Evolutionary conservation across 2,888 invertebrate species (phyloP).

Genomic region (Hirtodrosophila confusa): DNA sequence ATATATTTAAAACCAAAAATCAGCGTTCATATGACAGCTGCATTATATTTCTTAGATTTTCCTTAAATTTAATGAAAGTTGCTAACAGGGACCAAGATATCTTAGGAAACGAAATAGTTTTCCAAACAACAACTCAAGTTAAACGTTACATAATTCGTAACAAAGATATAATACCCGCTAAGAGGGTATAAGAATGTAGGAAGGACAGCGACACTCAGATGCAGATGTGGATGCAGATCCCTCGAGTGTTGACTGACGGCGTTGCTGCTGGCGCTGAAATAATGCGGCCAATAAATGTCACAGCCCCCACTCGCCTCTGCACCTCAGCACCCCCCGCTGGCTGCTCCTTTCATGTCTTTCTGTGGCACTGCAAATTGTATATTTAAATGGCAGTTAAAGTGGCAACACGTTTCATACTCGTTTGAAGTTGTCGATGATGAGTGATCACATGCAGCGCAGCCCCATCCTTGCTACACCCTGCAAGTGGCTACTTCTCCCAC

Average conservation of each 20-base stretch:
- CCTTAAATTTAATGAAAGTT: too few species aligned
- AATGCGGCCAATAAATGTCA: slow-evolving; percentile 79
- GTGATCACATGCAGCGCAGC: slow-evolving; percentile 54
- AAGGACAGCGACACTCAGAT: slow-evolving; percentile 21
- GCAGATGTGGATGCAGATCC: slow-evolving; percentile 41
- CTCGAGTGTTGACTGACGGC: slow-evolving; percentile 71
- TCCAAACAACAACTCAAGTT: too few species aligned
- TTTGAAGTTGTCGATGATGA: slow-evolving; percentile 69
- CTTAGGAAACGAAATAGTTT: too few species aligned
- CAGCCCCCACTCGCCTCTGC: slow-evolving; percentile 12
- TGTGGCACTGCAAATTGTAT: slow-evolving; percentile 63
- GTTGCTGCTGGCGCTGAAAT: slow-evolving; percentile 69
- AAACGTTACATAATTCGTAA: background rate
- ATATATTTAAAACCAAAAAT: too few species aligned
- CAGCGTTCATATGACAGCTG: too few species aligned
- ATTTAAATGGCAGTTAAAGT: slow-evolving; percentile 81
- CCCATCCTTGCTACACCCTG: slow-evolving; percentile 10
- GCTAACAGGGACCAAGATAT: too few species aligned
- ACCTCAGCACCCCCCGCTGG: background rate
- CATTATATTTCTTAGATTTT: too few species aligned
- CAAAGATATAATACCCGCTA: background rate
- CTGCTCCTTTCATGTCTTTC: slow-evolving; percentile 67
- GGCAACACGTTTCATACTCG: slow-evolving; percentile 76
- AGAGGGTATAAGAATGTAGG: background rate
- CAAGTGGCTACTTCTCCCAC: slow-evolving; percentile 24